Conservation (phyloP, 2,797 vertebrate genomes). For the Halcyon chelicuti region DNA sequence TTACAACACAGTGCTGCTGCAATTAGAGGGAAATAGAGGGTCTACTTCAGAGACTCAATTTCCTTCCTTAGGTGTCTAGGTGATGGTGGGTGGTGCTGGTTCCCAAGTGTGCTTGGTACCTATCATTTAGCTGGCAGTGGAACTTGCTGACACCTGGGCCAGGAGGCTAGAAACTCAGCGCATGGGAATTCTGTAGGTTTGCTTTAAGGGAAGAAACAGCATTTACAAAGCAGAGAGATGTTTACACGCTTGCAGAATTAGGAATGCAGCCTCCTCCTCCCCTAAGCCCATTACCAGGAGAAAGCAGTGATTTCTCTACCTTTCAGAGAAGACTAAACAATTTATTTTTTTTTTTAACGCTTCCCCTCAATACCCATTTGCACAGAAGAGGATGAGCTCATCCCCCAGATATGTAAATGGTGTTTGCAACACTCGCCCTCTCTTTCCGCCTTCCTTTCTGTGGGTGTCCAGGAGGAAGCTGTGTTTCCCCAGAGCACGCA, state of each 20-base stretch:
- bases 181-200: background rate
- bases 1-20: background rate
- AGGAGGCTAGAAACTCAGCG: background rate
- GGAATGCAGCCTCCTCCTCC: background rate
- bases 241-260: background rate
- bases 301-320: background rate
- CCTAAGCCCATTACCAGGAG: background rate
- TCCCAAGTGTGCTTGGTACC: background rate
- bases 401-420: background rate
- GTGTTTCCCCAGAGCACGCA: background rate
- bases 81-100: background rate
- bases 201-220: background rate
- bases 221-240: background rate
- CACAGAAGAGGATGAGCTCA: slow-evolving; percentile 16
- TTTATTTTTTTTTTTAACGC: background rate
- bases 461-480: accelerated
- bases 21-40: background rate
- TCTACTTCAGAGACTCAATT: background rate
- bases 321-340: background rate
- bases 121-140: background rate
- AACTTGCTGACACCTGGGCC: background rate
- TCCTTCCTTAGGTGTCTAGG: background rate
- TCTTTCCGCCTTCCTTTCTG: background rate
- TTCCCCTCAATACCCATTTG: background rate
- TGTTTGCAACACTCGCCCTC: background rate